Conservation (phyloP, 2,888 invertebrate species). For the Lycophotia porphyrea region DNA sequence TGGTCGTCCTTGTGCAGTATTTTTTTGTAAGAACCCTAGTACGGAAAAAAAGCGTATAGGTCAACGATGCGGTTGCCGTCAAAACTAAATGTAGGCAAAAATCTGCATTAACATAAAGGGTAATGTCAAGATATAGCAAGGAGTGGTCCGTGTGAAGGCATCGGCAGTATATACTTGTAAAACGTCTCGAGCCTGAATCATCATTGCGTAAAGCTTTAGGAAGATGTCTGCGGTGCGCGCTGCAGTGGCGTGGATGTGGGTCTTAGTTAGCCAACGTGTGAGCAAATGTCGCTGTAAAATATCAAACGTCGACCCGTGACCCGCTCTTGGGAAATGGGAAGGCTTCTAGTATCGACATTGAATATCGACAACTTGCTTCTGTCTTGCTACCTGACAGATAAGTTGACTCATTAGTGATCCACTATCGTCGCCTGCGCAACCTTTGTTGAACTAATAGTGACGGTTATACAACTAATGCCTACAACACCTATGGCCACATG, state of each 20-base stretch:
- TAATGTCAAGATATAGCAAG: constrained; percentile 63
- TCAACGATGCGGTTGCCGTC: constrained; percentile 62
- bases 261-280: constrained; percentile 81
- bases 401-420: constrained; percentile 58
- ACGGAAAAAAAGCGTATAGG: constrained; percentile 59
- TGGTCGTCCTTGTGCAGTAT: constrained; percentile 52
- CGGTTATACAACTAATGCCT: constrained; percentile 52
- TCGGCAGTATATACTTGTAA: constrained; percentile 66
- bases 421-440: constrained; percentile 47
- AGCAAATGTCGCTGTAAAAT: constrained; percentile 86
- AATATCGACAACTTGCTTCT: constrained; percentile 59
- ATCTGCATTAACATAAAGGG: constrained; percentile 61
- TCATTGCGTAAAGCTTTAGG: constrained; percentile 78
- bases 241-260: constrained; percentile 71
- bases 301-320: constrained; percentile 84
- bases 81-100: constrained; percentile 63
- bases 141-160: constrained; percentile 65
- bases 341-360: constrained; percentile 69
- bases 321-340: constrained; percentile 79
- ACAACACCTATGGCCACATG: constrained; percentile 15
- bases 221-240: constrained; percentile 71
- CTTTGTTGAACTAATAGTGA: constrained; percentile 50
- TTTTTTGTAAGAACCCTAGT: constrained; percentile 29
- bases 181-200: constrained; percentile 74
- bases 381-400: constrained; percentile 37